Base-by-base conservation (phyloP, 2,113 vertebrate genomes). In the Cyprinus carpio region DNA sequence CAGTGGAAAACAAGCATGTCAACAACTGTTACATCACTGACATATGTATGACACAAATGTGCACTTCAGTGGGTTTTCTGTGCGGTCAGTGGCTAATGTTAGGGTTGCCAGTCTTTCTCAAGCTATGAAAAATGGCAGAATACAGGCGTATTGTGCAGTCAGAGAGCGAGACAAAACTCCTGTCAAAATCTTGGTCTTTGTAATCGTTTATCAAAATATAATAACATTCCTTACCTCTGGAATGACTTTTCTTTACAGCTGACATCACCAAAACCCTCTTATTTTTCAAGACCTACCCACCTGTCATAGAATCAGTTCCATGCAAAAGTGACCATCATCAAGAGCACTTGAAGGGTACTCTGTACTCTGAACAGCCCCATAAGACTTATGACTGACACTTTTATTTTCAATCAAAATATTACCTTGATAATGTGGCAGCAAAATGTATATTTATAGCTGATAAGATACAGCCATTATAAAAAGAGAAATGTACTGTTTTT, bases 141-240 rank as follows among this genome's bases (percentile, higher is more conserved):
- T 56, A 20, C 16, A 11, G 25, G 27, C 29, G 23, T 49, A 51
- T 75, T 75, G 43, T 29, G 15, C 7, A 0, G 16, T 16, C 72
- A 51, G 43, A 51, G n/a, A 75, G 49, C 16, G 25, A 31, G 75
- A 23, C 3, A 12, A 5, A 76, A 54, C 43, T 75, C 72, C 40
- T 56, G 27, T 77, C 71, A 74, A 74, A 74, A 46, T 13, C 37
- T 74, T 74, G 23, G 71, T 7, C 11, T 74, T 25, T 46, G 71
- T 15, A 74, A 43, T 74, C 23, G 2, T 46, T 74, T 74, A 74
- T 74, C 40, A 46, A 74, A 74, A 74, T 74, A 74, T 46, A 74
- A 74, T 74, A 74, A 46, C 40, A 25, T 72, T 43, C 20, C 11
- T 74, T 74, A 25, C 37, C 37, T n/a, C 37, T 74, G 37, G 11